Percentiles rank a stretch among this genome's conserved stretches.
Conservation (phyloP, 2,797 vertebrate species). For the Propithecus deckenii region DNA sequence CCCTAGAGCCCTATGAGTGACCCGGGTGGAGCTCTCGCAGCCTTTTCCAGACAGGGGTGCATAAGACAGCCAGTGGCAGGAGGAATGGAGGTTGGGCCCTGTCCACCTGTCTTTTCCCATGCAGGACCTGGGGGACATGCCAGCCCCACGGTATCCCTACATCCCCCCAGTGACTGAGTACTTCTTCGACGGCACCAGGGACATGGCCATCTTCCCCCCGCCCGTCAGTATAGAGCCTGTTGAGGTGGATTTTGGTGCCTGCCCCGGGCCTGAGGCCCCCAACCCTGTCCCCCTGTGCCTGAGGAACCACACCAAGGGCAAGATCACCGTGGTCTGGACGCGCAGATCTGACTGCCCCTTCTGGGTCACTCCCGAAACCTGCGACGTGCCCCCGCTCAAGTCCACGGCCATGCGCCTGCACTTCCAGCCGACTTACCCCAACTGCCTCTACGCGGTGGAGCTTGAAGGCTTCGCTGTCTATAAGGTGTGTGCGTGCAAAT, state of each 20-base stretch:
- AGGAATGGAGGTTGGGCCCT: neutral
- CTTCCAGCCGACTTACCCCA: slow-evolving; percentile 88
- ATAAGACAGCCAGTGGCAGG: neutral
- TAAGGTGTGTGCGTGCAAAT: slow-evolving; percentile 85
- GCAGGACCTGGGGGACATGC: slow-evolving; percentile 73
- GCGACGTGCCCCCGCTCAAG: slow-evolving; percentile 91
- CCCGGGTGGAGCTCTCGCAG: neutral
- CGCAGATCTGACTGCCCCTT: slow-evolving; percentile 85
- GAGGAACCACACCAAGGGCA: slow-evolving; percentile 92
- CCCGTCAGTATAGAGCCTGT: slow-evolving; percentile 87
- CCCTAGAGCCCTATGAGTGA: neutral
- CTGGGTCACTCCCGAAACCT: slow-evolving; percentile 86
- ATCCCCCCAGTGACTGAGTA: slow-evolving; percentile 86
- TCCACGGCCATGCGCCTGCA: slow-evolving; percentile 89
- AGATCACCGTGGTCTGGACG: slow-evolving; percentile 91
- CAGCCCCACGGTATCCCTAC: slow-evolving; percentile 47
- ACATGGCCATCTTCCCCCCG: slow-evolving; percentile 72
- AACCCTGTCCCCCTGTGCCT: slow-evolving; percentile 85
- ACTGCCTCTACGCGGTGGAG: slow-evolving; percentile 88
- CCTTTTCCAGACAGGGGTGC: neutral
- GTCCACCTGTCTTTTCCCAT: slow-evolving; percentile 29
- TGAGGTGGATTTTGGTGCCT: slow-evolving; percentile 90
- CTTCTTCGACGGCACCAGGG: slow-evolving; percentile 80
- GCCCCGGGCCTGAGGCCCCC: slow-evolving; percentile 55
- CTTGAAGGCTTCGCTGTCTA: slow-evolving; percentile 93